These are phyloP conservation scores for Drosophila rufa DNA, from an alignment of 1,140 invertebrate genomes.

Conservation along the genomic window DNA sequence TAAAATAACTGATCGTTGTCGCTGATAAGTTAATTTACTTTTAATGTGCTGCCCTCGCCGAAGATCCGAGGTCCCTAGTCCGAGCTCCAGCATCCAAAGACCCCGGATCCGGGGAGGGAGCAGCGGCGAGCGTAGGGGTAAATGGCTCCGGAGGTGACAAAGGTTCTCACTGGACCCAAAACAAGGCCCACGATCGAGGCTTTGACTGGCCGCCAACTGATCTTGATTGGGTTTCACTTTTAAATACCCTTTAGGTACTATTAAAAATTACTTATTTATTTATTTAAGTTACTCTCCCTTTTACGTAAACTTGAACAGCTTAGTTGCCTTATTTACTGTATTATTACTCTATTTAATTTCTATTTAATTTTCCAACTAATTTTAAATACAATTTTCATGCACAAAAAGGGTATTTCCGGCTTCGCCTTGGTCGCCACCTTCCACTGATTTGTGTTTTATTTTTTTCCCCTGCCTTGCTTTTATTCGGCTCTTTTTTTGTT, in stretches of 20 bases:
- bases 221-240: not conserved
- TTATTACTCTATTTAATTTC: no score
- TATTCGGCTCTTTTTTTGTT: constrained; percentile 17
- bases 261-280: no score
- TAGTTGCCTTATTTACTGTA: no score
- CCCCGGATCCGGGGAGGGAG: not conserved
- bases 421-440: not conserved
- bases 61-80: constrained; percentile 7
- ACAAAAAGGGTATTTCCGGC: constrained; percentile 17
- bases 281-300: no score
- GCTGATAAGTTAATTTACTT: constrained; percentile 85
- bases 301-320: no score
- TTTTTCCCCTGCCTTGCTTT: constrained; percentile 11
- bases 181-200: constrained; percentile 16
- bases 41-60: constrained; percentile 80
- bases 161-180: constrained; percentile 53
- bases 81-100: constrained; percentile 8
- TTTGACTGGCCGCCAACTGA: not conserved
- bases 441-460: constrained; percentile 8
- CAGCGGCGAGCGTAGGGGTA: constrained; percentile 56
- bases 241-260: not conserved
- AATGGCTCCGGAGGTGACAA: constrained; percentile 79
- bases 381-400: no score
- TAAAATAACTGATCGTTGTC: constrained; percentile 85
- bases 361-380: no score